Evolutionary conservation across 2,797 vertebrate genomes (phyloP), one percentile per base, ranked within the genome.

Genomic region (Bradypus variegatus): DNA sequence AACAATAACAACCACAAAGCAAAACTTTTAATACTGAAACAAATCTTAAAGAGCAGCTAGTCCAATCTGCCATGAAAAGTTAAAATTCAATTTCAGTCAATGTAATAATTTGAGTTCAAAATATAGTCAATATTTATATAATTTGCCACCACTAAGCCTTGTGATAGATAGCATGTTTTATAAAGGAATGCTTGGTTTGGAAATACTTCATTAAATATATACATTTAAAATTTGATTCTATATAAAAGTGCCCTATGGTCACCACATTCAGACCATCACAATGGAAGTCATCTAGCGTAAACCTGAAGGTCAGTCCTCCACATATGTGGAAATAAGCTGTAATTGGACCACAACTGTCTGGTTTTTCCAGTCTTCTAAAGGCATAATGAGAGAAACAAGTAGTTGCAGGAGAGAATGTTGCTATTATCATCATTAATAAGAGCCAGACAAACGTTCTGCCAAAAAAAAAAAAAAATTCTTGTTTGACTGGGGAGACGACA

Each of bases 301-400:
- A 88, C 18, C 33, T 78, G 38, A 89, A 89, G 65, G 86, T 88
- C 53, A 72, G 78, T 48, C 33, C 31, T 94, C 85, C 58, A 9
- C 53, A 78, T 64, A 83, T 92, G 23, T 91, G 82, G 50, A 91
- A 91, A 83, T 10, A 60, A 90, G 76, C 67, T 86, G 19, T 76
- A 86, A 88, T 53, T 90, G 72, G 86, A 55, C 58, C 75, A 83
- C 41, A 82, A 55, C n/a, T 72, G 45, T 88, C 91, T 94, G 92
- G 94, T 91, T 94, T 95, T 81, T 90, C 95, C 72, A 90, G 93
- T 91, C 65, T 91, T 93, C 65, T 70, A 23, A 45, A 60, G 69
- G 8, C 62, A 36, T 16, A 55, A 64, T 69, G 79, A 89, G 55
- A 88, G 53, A 88, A 73, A 38, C 72, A 88, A 77, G 67, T 9